A percentile compares a stretch with the other conserved stretches of the same genome.
Conservation (phyloP, 2,888 invertebrate genomes). For the Eristalis pertinax region DNA sequence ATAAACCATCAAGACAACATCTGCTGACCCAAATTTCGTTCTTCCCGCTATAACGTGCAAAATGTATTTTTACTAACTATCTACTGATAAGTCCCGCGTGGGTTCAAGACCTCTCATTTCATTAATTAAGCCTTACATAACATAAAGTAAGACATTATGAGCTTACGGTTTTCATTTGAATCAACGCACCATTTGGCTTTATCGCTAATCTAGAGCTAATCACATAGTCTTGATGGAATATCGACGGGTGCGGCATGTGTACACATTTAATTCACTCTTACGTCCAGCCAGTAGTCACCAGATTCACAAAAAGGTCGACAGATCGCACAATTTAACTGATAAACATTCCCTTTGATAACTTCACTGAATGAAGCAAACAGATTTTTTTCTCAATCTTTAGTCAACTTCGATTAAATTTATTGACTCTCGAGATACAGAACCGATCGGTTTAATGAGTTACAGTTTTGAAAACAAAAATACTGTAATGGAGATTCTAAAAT, state of each 20-base stretch:
- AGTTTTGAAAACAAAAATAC: too few relatives aligned
- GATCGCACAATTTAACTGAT: slow-evolving; percentile 9
- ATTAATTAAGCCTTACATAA: neutral
- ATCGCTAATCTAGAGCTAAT: neutral
- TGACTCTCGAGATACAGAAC: neutral
- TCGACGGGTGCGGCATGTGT: neutral
- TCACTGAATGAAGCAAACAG: neutral
- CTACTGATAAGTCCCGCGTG: neutral
- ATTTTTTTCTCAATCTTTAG: neutral
- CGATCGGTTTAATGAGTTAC: too few relatives aligned
- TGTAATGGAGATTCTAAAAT: too few relatives aligned
- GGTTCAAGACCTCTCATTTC: neutral
- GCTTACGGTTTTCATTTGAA: neutral
- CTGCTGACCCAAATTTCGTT: neutral
- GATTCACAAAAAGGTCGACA: neutral
- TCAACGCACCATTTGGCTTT: neutral
- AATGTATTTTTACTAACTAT: neutral
- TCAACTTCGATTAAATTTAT: too few relatives aligned
- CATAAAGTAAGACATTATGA: neutral
- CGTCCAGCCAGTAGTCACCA: neutral
- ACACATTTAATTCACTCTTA: neutral
- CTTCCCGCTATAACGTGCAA: neutral
- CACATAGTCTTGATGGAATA: neutral
- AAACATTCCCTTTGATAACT: slow-evolving; percentile 12
- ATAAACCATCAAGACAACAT: neutral